phyloP scores from a whole-genome alignment of 2,888 invertebrate species.

The Leucoma salicis region DNA sequence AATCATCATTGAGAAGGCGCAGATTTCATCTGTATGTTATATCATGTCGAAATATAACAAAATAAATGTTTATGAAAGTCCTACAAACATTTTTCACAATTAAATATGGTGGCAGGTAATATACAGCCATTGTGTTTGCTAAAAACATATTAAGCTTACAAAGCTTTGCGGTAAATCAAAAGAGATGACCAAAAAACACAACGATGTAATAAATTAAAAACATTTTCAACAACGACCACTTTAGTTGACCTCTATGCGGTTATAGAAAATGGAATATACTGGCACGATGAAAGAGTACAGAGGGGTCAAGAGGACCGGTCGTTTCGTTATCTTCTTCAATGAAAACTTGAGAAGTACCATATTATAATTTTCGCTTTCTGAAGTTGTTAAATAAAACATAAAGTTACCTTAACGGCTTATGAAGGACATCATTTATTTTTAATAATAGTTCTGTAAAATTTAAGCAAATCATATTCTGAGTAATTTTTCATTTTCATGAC shows the following conservation, averaged over 20 bases:
- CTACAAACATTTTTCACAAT: too few relatives aligned
- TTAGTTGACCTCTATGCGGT: slow-evolving; percentile 17
- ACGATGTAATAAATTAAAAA: slow-evolving; percentile 51
- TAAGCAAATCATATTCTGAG: slow-evolving; percentile 23
- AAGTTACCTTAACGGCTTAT: slow-evolving; percentile 23
- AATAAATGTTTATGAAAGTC: too few relatives aligned
- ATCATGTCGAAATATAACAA: too few relatives aligned
- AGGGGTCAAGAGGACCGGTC: slow-evolving; percentile 33
- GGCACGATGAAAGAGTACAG: slow-evolving; percentile 13
- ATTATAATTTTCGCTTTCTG: slow-evolving; percentile 44
- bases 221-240: slow-evolving; percentile 39
- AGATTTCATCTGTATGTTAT: too few relatives aligned
- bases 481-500: slow-evolving; percentile 24
- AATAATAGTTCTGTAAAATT: slow-evolving; percentile 16
- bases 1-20: too few relatives aligned
- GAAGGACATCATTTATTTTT: slow-evolving; percentile 24
- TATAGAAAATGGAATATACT: slow-evolving; percentile 13
- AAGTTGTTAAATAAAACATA: slow-evolving; percentile 26
- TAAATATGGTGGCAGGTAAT: too few relatives aligned
- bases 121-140: slow-evolving; percentile 24
- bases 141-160: slow-evolving; percentile 36
- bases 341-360: slow-evolving; percentile 47
- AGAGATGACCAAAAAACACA: slow-evolving; percentile 47
- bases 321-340: slow-evolving; percentile 34
- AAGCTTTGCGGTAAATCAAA: slow-evolving; percentile 47